These are phyloP conservation scores for Stictonetta naevosa DNA, from an alignment of 2,113 vertebrate species.

Conservation along the genomic window DNA sequence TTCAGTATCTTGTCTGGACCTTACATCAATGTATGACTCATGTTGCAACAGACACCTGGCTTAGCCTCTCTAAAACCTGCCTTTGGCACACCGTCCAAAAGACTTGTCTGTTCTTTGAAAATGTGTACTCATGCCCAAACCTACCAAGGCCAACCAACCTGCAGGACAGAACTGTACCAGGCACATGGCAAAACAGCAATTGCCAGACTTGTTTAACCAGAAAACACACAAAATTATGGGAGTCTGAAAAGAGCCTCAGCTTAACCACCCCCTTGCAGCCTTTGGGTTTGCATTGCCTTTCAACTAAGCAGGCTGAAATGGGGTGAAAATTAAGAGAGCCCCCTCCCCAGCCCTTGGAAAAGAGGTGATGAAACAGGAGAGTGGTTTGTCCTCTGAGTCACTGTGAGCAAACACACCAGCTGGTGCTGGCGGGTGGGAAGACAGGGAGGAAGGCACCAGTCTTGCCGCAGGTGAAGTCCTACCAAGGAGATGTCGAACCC, in stretches of 20 bases:
- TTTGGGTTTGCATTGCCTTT: neutral
- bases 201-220: neutral
- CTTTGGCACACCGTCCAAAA: neutral
- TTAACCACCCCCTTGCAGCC: neutral
- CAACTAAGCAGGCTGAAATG: neutral
- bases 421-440: neutral
- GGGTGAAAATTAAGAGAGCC: neutral
- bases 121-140: neutral
- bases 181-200: neutral
- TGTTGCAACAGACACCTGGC: neutral
- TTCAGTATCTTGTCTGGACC: neutral
- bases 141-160: neutral
- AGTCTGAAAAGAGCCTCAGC: neutral
- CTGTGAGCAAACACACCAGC: neutral
- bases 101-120: neutral
- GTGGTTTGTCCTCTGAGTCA: neutral
- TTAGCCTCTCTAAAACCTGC: neutral
- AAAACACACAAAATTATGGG: neutral
- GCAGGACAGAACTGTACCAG: neutral
- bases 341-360: neutral
- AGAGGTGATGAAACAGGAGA: neutral
- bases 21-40: neutral
- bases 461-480: neutral
- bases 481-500: neutral
- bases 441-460: neutral